A percentile compares a stretch with the other conserved stretches of the same genome.
phyloP scores from a whole-genome alignment of 2,888 invertebrate species.

The Oxystoma pomonae region DNA sequence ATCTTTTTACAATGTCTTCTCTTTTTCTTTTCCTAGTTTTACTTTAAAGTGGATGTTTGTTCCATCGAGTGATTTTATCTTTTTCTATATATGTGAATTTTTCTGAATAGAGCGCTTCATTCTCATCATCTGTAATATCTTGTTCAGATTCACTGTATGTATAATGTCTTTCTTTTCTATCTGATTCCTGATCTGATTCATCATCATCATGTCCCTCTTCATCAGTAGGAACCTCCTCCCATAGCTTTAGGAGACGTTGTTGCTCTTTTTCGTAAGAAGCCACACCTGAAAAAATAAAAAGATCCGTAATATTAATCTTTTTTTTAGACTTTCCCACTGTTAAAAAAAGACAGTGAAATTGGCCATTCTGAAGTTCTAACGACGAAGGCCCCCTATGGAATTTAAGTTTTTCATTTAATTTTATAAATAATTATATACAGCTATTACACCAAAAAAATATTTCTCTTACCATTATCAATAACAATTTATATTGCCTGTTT shows the following conservation, averaged over 20 bases:
- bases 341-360: too few relatives aligned
- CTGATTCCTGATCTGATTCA: constrained; percentile 15
- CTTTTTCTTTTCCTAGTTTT: neutral
- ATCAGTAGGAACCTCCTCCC: constrained; percentile 13
- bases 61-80: neutral
- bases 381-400: neutral
- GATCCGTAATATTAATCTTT: too few relatives aligned
- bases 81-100: neutral
- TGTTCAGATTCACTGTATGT: constrained; percentile 14
- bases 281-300: neutral
- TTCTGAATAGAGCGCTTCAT: too few relatives aligned
- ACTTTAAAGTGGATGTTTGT: neutral
- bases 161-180: neutral
- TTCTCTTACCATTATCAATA: neutral
- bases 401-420: neutral
- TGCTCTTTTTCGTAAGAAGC: neutral
- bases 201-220: constrained; percentile 10
- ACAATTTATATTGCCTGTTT: neutral
- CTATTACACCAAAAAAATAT: neutral
- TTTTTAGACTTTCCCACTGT: too few relatives aligned
- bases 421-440: neutral
- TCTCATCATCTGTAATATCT: constrained; percentile 6
- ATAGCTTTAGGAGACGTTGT: constrained; percentile 11
- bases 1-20: neutral
- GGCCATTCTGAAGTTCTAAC: too few relatives aligned